Evolutionary conservation across 1,140 invertebrate genomes (phyloP), one percentile per base, ranked within the genome.

Genomic region (Platyscapa corneri): DNA sequence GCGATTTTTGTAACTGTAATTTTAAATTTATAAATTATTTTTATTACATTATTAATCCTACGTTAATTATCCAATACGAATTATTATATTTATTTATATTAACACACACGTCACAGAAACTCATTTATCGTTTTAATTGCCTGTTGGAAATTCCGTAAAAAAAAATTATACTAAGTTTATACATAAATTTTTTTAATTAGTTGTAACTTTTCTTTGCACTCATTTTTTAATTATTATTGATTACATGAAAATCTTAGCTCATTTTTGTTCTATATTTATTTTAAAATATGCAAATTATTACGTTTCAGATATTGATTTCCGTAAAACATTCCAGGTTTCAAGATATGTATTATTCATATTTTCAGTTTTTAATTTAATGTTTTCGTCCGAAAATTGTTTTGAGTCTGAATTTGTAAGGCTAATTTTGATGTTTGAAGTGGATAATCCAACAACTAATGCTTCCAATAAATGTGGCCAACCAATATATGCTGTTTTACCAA

Each of bases 381-480:
- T 37, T 86, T 23, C 56, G 76, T 80, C 74, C 37, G n/a, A 3
- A 79, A 23, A 70, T 39, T 86, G 78, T 84, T 88, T 82, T 70
- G 39, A 32, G 12, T 65, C 30, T 32, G 79, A 27, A 53, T 87
- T 3, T 20, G 18, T 30, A 49, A 89, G 53, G 30, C 86, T 77
- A 76, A 88, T 87, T 84, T 90, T 92, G 0, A 34, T 27, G 0
- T 86, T 85, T 10, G 3, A 18, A 37, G 88, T 88, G 0, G 90
- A 89, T 32, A 93, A 87, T 3, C 78, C 90, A 1, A 92, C 37
- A 0, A 93, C 91, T 30, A 88, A 94, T 10, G 91, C 97, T 92
- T 98, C 97, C 49, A 95, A 94, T 37, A 99, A 93, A 94, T 98
- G 97, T 10, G 98, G 98, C 98, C 98, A 99, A 8, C 95, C 95